Conservation (phyloP, 2,797 vertebrate species). For the Phalloptychus januarius region DNA sequence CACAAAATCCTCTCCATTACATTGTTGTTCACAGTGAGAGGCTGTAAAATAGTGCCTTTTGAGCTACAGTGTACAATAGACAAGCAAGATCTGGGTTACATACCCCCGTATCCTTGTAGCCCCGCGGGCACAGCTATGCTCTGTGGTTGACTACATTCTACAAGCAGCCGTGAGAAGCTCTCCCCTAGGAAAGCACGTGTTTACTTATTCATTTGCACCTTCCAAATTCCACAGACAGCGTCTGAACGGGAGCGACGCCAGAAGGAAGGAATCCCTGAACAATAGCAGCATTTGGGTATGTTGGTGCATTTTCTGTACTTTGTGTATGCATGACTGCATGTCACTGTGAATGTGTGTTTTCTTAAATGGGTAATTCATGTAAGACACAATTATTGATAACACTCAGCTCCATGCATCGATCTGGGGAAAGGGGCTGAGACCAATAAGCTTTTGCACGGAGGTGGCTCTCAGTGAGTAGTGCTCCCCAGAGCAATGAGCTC, state of each 20-base stretch:
- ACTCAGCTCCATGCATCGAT: slow-evolving; percentile 65
- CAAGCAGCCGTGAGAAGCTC: slow-evolving; percentile 75
- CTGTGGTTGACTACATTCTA: slow-evolving; percentile 75
- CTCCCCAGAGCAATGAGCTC: slow-evolving; percentile 57
- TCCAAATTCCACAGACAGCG: slow-evolving; percentile 73
- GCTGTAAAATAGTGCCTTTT: slow-evolving; percentile 49
- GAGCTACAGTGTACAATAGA: slow-evolving; percentile 55
- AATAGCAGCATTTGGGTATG: slow-evolving; percentile 48
- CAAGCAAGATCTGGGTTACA: slow-evolving; percentile 71
- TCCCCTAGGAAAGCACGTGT: slow-evolving; percentile 76
- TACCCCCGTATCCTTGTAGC: slow-evolving; percentile 64
- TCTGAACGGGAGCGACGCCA: slow-evolving; percentile 61
- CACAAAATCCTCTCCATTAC: slow-evolving; percentile 11
- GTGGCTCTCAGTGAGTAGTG: slow-evolving; percentile 59
- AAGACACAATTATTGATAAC: slow-evolving; percentile 75
- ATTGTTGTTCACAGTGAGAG: slow-evolving; percentile 24
- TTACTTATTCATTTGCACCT: slow-evolving; percentile 85
- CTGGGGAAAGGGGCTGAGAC: slow-evolving; percentile 48
- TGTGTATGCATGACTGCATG: slow-evolving; percentile 61
- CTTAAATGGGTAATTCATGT: slow-evolving; percentile 68
- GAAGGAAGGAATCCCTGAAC: slow-evolving; percentile 71
- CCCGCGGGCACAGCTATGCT: slow-evolving; percentile 73
- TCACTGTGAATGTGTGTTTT: slow-evolving; percentile 50
- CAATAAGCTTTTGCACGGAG: slow-evolving; percentile 39
- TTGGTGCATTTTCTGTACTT: slow-evolving; percentile 28